phyloP scores from a whole-genome alignment of 2,113 vertebrate genomes.

The Mionectes macconnelli region DNA sequence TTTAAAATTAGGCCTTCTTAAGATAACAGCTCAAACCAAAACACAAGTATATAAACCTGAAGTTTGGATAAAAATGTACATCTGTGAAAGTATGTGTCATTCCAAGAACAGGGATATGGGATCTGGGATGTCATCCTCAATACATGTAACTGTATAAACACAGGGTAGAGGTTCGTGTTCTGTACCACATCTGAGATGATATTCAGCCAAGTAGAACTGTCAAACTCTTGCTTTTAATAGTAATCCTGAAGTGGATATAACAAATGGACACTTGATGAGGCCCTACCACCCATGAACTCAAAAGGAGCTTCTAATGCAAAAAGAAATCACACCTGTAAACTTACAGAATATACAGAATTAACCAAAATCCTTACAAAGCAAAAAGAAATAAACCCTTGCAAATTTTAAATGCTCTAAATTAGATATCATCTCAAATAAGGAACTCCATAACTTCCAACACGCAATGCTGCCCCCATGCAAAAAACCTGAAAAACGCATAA shows the following conservation, averaged over 20 bases:
- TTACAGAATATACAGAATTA: neutral
- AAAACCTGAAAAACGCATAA: neutral
- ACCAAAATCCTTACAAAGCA: neutral
- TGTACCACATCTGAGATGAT: neutral
- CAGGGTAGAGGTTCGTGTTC: neutral
- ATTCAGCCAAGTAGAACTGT: neutral
- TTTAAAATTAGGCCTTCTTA: neutral
- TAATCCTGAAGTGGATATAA: neutral
- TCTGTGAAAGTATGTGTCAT: neutral
- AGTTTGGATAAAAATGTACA: neutral
- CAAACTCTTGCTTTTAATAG: neutral
- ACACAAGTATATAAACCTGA: neutral
- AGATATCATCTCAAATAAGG: neutral
- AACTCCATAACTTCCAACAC: neutral
- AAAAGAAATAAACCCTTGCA: neutral
- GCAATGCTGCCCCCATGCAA: neutral
- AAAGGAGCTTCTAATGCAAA: neutral
- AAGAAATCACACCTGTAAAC: neutral
- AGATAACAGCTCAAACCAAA: neutral
- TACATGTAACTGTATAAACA: neutral
- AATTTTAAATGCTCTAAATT: neutral
- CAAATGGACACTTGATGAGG: neutral
- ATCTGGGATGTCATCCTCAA: neutral
- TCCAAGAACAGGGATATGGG: neutral
- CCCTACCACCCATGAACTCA: neutral